These are phyloP conservation scores for Eulimnadia texana DNA, from an alignment of 1,140 invertebrate genomes.

Conservation along the genomic window DNA sequence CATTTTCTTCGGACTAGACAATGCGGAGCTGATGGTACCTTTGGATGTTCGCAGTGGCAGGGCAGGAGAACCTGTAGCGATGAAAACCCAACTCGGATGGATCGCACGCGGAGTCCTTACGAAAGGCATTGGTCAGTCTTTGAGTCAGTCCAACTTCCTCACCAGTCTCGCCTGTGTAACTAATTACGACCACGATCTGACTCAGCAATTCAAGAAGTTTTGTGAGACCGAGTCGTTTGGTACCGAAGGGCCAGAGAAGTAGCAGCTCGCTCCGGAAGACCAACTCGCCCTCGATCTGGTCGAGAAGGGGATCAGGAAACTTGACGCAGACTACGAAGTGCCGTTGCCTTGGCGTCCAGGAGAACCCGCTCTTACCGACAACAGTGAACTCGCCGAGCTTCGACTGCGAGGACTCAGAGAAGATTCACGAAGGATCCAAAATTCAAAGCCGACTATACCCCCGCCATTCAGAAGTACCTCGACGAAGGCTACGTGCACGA, in stretches of 20 bases:
- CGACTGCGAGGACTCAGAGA: not conserved
- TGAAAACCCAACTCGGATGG: conserved; percentile 6
- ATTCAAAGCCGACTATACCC: too few relatives aligned
- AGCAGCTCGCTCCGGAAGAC: not conserved
- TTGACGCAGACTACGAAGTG: not conserved
- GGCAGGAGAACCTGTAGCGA: conserved; percentile 5
- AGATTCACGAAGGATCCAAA: not conserved
- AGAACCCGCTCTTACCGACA: not conserved
- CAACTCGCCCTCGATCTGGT: too few relatives aligned
- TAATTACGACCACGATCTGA: not conserved
- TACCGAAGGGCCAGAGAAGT: too few relatives aligned
- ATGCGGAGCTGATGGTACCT: conserved; percentile 1
- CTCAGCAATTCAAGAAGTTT: not conserved
- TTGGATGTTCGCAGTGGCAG: not conserved
- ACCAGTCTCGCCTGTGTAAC: not conserved
- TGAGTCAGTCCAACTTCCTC: not conserved
- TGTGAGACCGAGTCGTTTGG: not conserved
- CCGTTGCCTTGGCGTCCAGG: conserved; percentile 1
- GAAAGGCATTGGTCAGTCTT: not conserved
- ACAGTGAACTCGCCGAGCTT: not conserved
- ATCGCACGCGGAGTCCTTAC: conserved; percentile 1
- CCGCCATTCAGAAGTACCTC: conserved; percentile 4
- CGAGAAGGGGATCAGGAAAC: too few relatives aligned
- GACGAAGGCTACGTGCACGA: not conserved
- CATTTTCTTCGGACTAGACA: conserved; percentile 2